Base-by-base conservation (phyloP, 2,113 vertebrate species). In the Pithys albifrons region DNA sequence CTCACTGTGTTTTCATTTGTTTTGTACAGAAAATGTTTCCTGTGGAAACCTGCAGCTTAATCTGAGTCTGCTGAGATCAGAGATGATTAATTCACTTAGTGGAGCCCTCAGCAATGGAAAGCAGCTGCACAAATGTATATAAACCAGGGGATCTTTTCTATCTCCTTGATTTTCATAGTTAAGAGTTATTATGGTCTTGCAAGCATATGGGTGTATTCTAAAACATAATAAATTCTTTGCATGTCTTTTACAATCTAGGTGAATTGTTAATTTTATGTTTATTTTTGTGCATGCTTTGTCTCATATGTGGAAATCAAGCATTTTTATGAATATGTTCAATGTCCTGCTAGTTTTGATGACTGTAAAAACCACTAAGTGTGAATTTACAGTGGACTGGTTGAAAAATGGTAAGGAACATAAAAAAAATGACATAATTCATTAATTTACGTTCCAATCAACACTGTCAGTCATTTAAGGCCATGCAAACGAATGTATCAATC, bases 51-150 rank as follows among this genome's bases (percentile, higher is more conserved):
- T 85, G 55, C 54, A 54, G 48, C 35, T 86, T 93, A 37, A 45
- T 90, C 85, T 85, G 70, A 72, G 46, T 62, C 25, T 88, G 54
- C 58, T 85, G 69, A 93, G 83, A 84, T 88, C 45, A 61, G 65
- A 84, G 79, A 19, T 88, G 64, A 92, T 87, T 94, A 91, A 93
- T 89, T 65, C 79, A 78, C 15, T 92, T 69, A 62, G 81, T 35
- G n/a, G 67, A 65, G 88, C 81, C 61, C 76, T 91, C 82, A 86
- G 85, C 71, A 77, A 55, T 80, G 67, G 67, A 64, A 88, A 96
- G 85, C 86, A 72, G 46, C 72, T 86, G 64, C 65, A 88, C 73
- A 95, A 67, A 91, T 93, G 82, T 91, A 0, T 70, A 51, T 89
- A 93, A 96, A 92, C 73, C 29, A 70, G 19, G 18, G 41, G 51